Conservation (phyloP, 2,113 vertebrate species). For the Dermatemys mawii region DNA sequence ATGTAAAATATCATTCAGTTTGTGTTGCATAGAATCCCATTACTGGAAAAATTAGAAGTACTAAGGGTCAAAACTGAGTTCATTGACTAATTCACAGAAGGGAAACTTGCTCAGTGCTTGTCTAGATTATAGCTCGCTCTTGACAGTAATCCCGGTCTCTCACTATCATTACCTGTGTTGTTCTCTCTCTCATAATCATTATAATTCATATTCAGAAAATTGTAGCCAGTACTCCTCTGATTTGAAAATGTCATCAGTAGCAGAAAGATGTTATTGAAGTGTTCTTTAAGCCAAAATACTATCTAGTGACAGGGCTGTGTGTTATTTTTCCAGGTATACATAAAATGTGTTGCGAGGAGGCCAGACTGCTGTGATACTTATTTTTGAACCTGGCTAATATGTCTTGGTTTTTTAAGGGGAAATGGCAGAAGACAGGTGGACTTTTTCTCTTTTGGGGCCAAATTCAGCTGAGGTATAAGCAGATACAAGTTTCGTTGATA, state of each 20-base stretch:
- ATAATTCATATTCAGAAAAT: background rate
- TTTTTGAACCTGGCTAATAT: background rate
- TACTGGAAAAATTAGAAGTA: background rate
- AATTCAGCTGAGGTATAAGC: background rate
- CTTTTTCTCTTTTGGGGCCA: background rate
- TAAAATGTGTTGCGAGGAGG: background rate
- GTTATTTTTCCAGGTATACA: background rate
- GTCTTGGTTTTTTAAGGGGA: background rate
- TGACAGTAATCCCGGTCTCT: background rate
- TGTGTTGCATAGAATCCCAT: background rate
- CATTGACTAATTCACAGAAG: background rate
- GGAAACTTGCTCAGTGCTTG: background rate
- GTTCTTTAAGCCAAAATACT: background rate
- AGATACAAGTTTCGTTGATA: background rate
- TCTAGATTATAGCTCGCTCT: background rate
- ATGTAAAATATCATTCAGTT: accelerated
- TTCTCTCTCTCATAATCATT: background rate
- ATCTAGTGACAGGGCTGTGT: background rate
- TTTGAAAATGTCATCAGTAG: background rate
- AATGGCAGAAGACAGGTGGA: background rate
- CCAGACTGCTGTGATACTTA: background rate
- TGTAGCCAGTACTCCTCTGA: background rate
- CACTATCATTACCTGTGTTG: background rate
- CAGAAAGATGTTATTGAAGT: background rate
- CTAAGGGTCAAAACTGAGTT: background rate